phyloP scores from a whole-genome alignment of 2,797 vertebrate species.

The Acrocephalus scirpaceus region DNA sequence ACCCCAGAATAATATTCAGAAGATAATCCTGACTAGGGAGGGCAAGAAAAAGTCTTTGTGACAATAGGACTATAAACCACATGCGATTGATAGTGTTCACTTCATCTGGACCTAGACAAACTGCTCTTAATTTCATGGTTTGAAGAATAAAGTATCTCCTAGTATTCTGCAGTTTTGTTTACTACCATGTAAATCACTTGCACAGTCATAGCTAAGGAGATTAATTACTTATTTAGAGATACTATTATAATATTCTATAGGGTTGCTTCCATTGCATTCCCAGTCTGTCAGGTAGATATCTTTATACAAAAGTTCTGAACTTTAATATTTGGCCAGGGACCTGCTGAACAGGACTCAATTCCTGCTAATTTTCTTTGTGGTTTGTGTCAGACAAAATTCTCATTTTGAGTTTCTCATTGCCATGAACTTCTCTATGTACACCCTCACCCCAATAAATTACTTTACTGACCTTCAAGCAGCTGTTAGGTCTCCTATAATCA shows the following conservation, averaged over 20 bases:
- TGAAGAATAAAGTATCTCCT: neutral
- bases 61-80: neutral
- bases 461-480: neutral
- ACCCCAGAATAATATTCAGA: neutral
- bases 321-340: neutral
- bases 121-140: neutral
- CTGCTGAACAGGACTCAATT: neutral
- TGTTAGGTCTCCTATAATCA: neutral
- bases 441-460: accelerated
- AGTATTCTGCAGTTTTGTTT: neutral
- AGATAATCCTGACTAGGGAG: neutral
- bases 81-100: neutral
- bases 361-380: neutral
- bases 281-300: neutral
- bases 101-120: neutral
- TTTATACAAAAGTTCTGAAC: neutral
- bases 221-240: neutral
- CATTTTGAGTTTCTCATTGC: neutral
- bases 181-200: neutral
- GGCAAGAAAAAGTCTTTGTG: neutral
- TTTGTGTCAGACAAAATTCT: neutral
- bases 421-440: neutral
- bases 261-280: neutral
- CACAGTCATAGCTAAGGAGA: neutral
- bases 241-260: neutral